Base-by-base conservation (phyloP, 1,140 invertebrate genomes). In the Drosophila melanica region DNA sequence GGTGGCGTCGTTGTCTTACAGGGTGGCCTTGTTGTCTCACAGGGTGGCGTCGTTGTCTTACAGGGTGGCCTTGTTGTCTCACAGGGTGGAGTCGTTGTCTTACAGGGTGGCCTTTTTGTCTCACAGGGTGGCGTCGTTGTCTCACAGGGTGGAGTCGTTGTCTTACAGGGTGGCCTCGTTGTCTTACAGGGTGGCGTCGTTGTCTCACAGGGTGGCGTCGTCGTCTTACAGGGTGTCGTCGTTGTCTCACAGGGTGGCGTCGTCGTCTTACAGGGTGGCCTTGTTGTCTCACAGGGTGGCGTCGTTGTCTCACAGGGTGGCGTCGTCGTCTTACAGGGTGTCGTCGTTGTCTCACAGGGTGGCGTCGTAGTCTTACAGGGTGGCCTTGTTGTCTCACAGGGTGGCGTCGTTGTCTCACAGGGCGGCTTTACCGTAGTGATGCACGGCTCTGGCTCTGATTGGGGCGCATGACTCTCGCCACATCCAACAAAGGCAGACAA, bases 401-500 rank as follows among this genome's bases (percentile, higher is more conserved):
- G 53, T 9, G 65, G 9, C 0, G 55, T 45, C 2, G 41, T 55
- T 10, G 39, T 20, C 16, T 45, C 27, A 14, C 53, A 69, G 1
- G 69, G 68, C 1, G 68, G 54, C 8, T 16, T 42, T 3, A 20
- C 30, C 7, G 12, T 58, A 7, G 48, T 44, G 5, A 3, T 45
- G 12, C 42, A 47, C 12, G 18, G 23, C 20, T 33, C 12, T 20
- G 42, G 11, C 5, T 69, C 10, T 4, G 45, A 10, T 1, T 10
- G 0, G 1, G 20, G 30, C 12, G 39, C 23, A 66, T 79, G 27
- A 7, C 10, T 47, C 37, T 62, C 8, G 54, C 47, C 20, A 20
- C 39, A 1, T 67, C 47, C 9, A 45, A 37, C 39, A 54, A 42
- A 16, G 53, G 60, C 71, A 64, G 66, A 69, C 51, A 80, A 54